Evolutionary conservation across 2,113 vertebrate genomes (phyloP), one percentile per base, ranked within the genome.

Genomic region (Nicator chloris): DNA sequence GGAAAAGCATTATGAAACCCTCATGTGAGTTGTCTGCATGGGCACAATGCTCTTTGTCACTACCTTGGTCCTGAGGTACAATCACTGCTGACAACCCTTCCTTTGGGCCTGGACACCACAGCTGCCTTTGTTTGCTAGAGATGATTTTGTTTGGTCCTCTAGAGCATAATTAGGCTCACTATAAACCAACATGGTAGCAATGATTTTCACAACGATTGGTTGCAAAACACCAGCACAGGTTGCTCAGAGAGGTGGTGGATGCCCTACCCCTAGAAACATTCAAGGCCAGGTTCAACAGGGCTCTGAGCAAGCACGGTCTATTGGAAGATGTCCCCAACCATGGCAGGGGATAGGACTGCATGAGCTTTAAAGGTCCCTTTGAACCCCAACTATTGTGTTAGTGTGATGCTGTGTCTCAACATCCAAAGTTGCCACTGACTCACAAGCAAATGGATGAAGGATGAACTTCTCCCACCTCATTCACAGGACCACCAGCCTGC

Each of bases 271-370:
- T 42, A 37, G 30, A 4, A 51, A 49, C 18, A 30, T 8, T 24
- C 20, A 4, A 69, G 14, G 23, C 3, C 53, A 72, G 53, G 59
- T 1, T 69, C 30, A 40, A 37, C 0, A 7, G 10, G 59, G 9
- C 51, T 68, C n/a, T 81, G 56, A 84, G 24, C 8, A 35, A 23
- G 8, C 6, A 15, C 51, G 63, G 3, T 72, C 3, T 11, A 8
- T 12, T 10, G 45, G 31, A 54, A 68, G 15, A 39, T 22, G 15
- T 21, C 47, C n/a, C 18, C 37, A 26, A 22, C 15, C 6, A 15
- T 2, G 15, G 35, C 31, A 75, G 31, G 18, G 10, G 9, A 13
- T 37, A 31, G 7, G 16, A 24, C 17, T 37, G 16, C 23, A 54
- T 33, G 47, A 61, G 19, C 35, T 56, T 30, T 69, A 54, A n/a